Evolutionary conservation across 2,888 invertebrate genomes (phyloP).

Genomic region (Cataglyphis altisquamis): DNA sequence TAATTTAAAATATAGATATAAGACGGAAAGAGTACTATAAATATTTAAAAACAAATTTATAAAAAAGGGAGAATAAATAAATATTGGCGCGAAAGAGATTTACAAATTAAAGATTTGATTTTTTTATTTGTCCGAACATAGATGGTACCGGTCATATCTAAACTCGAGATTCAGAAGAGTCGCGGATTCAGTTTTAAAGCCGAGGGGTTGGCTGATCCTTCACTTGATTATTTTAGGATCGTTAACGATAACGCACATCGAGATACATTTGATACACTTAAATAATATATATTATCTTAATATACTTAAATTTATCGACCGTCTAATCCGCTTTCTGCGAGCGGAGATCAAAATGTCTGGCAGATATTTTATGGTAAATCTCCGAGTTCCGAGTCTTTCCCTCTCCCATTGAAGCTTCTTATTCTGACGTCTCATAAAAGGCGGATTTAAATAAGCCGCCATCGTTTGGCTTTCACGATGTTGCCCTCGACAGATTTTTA

Average conservation of each 20-base stretch:
- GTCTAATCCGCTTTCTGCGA: constrained; percentile 61
- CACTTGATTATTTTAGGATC: constrained; percentile 55
- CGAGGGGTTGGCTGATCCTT: constrained; percentile 56
- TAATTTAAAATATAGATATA: not conserved
- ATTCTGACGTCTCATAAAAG: constrained; percentile 16
- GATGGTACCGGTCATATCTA: constrained; percentile 45
- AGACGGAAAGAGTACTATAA: not conserved
- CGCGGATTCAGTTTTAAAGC: constrained; percentile 56
- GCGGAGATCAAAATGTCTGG: constrained; percentile 58
- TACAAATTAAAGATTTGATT: constrained; percentile 24
- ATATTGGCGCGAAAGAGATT: not conserved
- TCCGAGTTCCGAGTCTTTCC: not conserved
- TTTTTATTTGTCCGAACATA: not conserved
- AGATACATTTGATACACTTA: constrained; percentile 28
- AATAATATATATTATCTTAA: constrained; percentile 40
- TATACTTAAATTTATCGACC: constrained; percentile 63
- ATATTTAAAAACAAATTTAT: not conserved
- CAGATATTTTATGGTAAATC: constrained; percentile 36
- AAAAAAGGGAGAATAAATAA: not conserved
- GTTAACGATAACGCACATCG: constrained; percentile 58
- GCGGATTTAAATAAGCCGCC: constrained; percentile 11
- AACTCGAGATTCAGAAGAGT: constrained; percentile 63
- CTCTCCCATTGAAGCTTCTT: not conserved
- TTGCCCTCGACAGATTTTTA: not conserved
- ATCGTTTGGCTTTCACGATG: not conserved